A percentile compares a stretch with the other conserved stretches of the same genome.
These are phyloP conservation scores for Dysidea cf. avara DNA, from an alignment of 37 sponge, comb jelly and placozoan species.

Conservation along the genomic window DNA sequence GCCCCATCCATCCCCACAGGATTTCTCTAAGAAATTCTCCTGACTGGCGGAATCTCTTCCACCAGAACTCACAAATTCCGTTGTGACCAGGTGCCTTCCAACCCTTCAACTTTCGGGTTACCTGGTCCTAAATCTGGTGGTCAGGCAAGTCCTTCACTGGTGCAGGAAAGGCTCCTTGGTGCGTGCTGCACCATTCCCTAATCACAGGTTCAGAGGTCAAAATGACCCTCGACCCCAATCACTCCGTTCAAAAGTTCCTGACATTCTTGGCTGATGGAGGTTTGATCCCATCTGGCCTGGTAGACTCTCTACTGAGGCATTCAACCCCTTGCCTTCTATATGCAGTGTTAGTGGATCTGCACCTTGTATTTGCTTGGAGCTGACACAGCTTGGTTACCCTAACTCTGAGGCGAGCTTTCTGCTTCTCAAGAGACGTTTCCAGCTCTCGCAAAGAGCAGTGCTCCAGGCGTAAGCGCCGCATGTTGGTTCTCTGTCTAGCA, in stretches of 20 bases:
- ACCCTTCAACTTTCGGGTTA: background rate
- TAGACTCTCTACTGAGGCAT: background rate
- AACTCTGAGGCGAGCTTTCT: background rate
- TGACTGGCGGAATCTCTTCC: background rate
- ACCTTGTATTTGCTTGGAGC: background rate
- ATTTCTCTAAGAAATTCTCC: background rate
- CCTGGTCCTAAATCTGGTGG: background rate
- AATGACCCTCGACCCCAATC: background rate
- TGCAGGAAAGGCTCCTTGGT: background rate
- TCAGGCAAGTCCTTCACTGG: background rate
- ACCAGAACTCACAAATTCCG: slow-evolving; percentile 2
- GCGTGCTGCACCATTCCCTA: background rate
- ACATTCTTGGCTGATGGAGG: background rate
- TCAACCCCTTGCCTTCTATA: background rate
- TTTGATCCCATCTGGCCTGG: background rate
- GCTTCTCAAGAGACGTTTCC: background rate
- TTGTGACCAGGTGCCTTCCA: background rate
- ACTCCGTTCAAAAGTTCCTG: background rate
- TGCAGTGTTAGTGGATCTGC: background rate
- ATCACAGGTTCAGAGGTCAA: background rate
- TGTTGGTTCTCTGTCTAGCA: no score
- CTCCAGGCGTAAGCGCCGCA: no score
- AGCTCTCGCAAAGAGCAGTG: background rate
- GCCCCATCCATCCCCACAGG: background rate
- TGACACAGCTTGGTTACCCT: background rate